These are phyloP conservation scores for Bambusicola thoracicus DNA, from an alignment of 2,113 vertebrate species.

Conservation along the genomic window DNA sequence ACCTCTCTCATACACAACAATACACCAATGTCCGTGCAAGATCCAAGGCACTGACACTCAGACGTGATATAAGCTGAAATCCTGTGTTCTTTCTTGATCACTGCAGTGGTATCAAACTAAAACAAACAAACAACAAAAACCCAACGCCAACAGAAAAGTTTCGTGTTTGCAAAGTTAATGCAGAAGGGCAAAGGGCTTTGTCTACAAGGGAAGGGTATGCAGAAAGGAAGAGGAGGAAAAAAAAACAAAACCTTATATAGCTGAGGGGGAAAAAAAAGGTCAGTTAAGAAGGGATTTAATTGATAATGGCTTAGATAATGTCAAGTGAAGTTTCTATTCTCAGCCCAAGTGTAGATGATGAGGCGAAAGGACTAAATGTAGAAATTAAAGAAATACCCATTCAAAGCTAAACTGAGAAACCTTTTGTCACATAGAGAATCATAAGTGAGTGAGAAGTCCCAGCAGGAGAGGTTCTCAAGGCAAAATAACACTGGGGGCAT, in stretches of 20 bases:
- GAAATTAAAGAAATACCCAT: constrained; percentile 70
- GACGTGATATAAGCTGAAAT: background rate
- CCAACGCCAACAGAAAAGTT: background rate
- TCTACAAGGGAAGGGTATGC: constrained; percentile 1
- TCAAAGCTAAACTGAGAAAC: constrained; percentile 66
- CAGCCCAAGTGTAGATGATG: constrained; percentile 42
- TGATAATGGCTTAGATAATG: constrained; percentile 60
- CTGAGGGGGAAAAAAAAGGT: background rate
- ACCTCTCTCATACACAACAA: background rate
- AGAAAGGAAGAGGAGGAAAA: background rate
- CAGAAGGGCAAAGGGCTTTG: constrained; percentile 29
- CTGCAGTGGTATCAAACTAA: background rate
- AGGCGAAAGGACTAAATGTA: constrained; percentile 45
- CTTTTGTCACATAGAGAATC: constrained; percentile 66
- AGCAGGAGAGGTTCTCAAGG: constrained; percentile 63
- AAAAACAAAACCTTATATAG: background rate
- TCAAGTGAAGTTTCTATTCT: constrained; percentile 68
- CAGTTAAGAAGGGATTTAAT: constrained; percentile 67
- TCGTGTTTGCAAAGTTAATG: background rate
- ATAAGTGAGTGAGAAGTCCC: constrained; percentile 53
- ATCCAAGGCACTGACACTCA: background rate
- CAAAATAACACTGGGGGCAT: constrained; percentile 59
- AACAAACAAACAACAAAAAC: background rate
- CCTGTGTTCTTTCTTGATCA: background rate
- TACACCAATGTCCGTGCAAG: accelerated